These are phyloP conservation scores for Lepidothrix coronata DNA, from an alignment of 2,113 vertebrate genomes.

Conservation along the genomic window DNA sequence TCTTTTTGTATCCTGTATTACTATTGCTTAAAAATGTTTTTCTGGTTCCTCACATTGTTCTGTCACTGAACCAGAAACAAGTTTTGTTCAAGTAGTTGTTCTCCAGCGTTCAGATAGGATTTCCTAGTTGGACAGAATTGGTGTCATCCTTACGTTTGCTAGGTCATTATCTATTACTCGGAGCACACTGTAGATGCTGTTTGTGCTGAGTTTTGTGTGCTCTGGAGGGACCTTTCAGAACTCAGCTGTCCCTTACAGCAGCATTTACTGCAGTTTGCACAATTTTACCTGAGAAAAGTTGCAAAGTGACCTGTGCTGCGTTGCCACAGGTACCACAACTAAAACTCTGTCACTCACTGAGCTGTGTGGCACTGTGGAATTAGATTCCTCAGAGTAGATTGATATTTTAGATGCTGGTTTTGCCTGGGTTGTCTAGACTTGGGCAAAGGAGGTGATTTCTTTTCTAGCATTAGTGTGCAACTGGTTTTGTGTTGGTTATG, in stretches of 20 bases:
- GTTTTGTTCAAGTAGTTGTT: neutral
- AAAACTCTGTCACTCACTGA: neutral
- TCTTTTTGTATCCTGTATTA: neutral
- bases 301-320: neutral
- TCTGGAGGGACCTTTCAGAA: neutral
- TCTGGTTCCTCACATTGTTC: neutral
- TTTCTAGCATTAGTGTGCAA: neutral
- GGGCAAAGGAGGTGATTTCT: neutral
- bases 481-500: neutral
- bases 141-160: neutral
- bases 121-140: neutral
- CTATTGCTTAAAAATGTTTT: neutral
- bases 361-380: neutral
- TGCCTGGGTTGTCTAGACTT: neutral
- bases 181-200: neutral
- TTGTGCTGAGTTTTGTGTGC: neutral
- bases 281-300: neutral
- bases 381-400: neutral
- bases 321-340: neutral
- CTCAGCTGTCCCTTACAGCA: neutral
- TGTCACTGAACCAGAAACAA: neutral
- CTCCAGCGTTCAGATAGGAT: neutral
- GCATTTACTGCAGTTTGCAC: neutral
- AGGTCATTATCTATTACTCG: rapidly evolving
- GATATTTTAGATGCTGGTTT: neutral